phyloP scores from a whole-genome alignment of 1,140 invertebrate species.

The Oscheius sp. region DNA sequence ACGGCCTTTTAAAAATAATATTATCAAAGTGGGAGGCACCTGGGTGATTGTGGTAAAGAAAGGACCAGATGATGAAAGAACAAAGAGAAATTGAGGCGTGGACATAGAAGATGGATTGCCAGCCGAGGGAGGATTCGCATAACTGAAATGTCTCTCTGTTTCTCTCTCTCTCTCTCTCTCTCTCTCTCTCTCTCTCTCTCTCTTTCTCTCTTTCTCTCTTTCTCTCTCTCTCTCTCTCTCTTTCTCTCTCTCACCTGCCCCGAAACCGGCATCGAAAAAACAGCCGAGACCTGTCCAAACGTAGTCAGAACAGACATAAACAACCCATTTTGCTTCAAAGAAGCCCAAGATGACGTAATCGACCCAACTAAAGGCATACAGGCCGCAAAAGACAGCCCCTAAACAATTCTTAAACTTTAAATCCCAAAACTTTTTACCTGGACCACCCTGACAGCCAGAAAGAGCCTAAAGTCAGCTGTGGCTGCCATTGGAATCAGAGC shows the following conservation, averaged over 20 bases:
- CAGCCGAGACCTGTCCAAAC: slow-evolving; percentile 33
- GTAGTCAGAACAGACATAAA: slow-evolving; percentile 38
- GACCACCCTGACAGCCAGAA: slow-evolving; percentile 50
- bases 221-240: neutral
- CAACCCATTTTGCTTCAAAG: slow-evolving; percentile 34
- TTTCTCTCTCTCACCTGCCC: slow-evolving; percentile 16
- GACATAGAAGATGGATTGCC: slow-evolving; percentile 39
- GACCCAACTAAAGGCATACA: slow-evolving; percentile 39
- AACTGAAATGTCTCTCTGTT: slow-evolving; percentile 19
- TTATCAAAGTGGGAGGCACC: no score
- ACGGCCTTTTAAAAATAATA: no score
- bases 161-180: no score
- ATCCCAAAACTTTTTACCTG: slow-evolving; percentile 24
- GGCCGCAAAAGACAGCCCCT: slow-evolving; percentile 38
- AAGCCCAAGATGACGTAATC: slow-evolving; percentile 40
- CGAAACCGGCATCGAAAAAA: slow-evolving; percentile 37
- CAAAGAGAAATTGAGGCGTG: slow-evolving; percentile 29
- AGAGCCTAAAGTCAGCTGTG: slow-evolving; percentile 37
- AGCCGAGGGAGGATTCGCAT: slow-evolving; percentile 30
- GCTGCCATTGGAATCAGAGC: slow-evolving; percentile 49
- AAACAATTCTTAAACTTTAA: neutral
- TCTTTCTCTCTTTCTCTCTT: no score
- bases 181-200: no score
- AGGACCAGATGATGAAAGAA: slow-evolving; percentile 3
- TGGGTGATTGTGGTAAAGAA: slow-evolving; percentile 2